Evolutionary conservation across 2,888 invertebrate genomes (phyloP).

Genomic region (Adela reaumurella): DNA sequence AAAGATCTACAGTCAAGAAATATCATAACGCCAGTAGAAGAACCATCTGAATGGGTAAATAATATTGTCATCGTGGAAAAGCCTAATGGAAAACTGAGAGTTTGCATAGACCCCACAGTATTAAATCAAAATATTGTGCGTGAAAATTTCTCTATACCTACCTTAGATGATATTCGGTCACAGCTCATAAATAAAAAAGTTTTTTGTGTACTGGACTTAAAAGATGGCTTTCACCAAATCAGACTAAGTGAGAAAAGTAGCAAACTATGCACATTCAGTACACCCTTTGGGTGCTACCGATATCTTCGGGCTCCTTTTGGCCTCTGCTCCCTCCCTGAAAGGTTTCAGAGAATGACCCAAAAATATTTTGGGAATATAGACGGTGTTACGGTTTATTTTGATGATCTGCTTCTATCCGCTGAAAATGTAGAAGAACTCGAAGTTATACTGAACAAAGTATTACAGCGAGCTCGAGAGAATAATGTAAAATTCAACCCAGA

Average conservation of each 20-base stretch:
- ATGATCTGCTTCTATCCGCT: conserved; percentile 11
- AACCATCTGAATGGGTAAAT: conserved; percentile 4
- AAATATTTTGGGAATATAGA: conserved; percentile 13
- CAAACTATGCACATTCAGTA: conserved; percentile 12
- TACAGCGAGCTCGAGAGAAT: conserved; percentile 9
- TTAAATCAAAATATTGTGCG: conserved; percentile 9
- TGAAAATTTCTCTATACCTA: conserved; percentile 7
- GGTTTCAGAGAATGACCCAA: conserved; percentile 12
- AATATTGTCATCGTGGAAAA: conserved; percentile 5
- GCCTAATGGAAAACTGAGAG: conserved; percentile 7
- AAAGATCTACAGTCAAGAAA: not conserved
- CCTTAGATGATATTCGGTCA: conserved; percentile 13
- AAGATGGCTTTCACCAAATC: conserved; percentile 15
- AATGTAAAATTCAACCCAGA: conserved; percentile 9
- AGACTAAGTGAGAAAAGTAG: conserved; percentile 9
- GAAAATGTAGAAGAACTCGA: conserved; percentile 8
- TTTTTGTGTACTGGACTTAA: conserved; percentile 14
- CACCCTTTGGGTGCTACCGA: conserved; percentile 12
- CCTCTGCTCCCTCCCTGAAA: conserved; percentile 11
- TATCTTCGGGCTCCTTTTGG: conserved; percentile 13
- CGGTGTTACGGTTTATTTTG: conserved; percentile 13
- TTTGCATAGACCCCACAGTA: conserved; percentile 11
- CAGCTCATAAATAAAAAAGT: conserved; percentile 13
- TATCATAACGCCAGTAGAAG: not conserved
- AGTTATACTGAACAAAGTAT: conserved; percentile 5